phyloP scores from a whole-genome alignment of 2,797 vertebrate genomes.

The Ateles fusciceps region DNA sequence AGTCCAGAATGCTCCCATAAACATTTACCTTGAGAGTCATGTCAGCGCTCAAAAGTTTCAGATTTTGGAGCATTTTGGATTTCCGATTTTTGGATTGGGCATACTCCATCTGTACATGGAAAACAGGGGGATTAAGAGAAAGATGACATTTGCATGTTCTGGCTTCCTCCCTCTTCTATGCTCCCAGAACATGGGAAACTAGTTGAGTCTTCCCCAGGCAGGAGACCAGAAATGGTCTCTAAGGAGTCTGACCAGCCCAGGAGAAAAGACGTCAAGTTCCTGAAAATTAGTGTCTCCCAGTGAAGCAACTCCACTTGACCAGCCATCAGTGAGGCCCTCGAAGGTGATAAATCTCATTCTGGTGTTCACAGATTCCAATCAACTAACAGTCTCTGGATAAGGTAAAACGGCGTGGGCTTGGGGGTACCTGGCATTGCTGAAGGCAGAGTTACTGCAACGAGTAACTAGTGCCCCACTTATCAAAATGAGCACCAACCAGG shows the following conservation, averaged over 20 bases:
- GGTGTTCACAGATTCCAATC: too few species aligned
- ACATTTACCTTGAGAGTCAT: neutral
- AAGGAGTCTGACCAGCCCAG: neutral
- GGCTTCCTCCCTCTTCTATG: neutral
- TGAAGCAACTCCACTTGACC: fast-evolving
- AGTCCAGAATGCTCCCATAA: neutral
- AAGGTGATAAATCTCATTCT: neutral
- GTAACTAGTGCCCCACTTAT: neutral
- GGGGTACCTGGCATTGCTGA: neutral
- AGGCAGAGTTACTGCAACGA: neutral
- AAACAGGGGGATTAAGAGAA: neutral
- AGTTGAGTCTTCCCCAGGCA: neutral
- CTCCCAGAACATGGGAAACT: neutral
- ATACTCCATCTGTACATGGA: neutral
- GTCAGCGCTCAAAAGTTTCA: neutral
- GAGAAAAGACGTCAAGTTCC: neutral
- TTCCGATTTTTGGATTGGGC: neutral
- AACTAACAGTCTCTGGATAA: neutral
- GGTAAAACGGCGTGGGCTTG: neutral
- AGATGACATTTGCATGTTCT: neutral
- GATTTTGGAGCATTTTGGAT: neutral
- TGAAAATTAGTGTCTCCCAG: neutral
- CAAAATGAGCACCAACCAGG: neutral
- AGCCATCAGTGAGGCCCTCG: neutral
- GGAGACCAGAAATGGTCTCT: neutral